Conservation (phyloP, 2,797 vertebrate genomes). For the Galagoides demidoff region DNA sequence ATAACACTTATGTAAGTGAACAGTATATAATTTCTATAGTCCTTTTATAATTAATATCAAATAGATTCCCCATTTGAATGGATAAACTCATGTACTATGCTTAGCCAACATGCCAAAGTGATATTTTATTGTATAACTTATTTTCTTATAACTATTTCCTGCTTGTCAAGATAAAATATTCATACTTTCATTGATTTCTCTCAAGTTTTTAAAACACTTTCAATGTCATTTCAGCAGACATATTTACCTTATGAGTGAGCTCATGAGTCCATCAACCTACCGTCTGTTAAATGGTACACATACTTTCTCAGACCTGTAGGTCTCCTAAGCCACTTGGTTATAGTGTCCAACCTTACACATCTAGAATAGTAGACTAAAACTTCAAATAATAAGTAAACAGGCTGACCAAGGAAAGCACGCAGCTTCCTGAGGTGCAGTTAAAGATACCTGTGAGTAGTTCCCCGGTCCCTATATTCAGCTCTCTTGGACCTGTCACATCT, state of each 20-base stretch:
- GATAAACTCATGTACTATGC: neutral
- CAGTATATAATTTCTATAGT: neutral
- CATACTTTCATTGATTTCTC: neutral
- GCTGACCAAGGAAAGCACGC: conserved; percentile 7
- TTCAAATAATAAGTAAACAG: neutral
- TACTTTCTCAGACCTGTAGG: accelerated
- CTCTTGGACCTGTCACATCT: conserved; percentile 69
- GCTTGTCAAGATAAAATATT: neutral
- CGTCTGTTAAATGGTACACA: neutral
- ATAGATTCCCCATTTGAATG: neutral
- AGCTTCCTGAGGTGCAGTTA: neutral
- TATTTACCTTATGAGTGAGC: neutral
- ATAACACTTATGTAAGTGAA: neutral
- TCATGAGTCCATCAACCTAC: neutral
- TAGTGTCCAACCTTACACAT: neutral
- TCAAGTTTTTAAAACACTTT: conserved; percentile 9
- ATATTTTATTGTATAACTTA: neutral
- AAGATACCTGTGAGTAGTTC: neutral
- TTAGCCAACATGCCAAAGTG: neutral
- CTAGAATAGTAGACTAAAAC: neutral
- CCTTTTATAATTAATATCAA: conserved; percentile 26
- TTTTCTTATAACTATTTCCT: neutral
- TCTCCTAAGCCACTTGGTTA: neutral
- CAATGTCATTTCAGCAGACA: neutral
- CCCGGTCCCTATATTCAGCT: conserved; percentile 24